Evolutionary conservation across 2,888 invertebrate genomes (phyloP), one percentile per base, ranked within the genome.

Genomic region (Cataglyphis livida): DNA sequence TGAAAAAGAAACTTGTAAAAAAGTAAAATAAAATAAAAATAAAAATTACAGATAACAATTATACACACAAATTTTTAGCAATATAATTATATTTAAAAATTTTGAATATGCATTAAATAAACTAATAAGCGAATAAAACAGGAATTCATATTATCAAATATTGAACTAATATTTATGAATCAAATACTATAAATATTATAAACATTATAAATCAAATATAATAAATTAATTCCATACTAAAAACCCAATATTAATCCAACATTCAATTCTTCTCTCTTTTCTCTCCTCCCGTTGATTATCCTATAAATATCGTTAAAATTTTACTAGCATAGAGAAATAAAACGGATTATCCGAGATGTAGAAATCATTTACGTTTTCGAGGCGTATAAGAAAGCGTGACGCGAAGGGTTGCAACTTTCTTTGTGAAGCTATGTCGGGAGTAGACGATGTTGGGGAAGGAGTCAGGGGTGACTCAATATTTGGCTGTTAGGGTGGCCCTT

Each of bases 381-480:
- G 41, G 44, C n/a, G 7, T 51, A n/a, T 71, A 71, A 71, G 71
- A 66, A 71, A 79, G 71, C 35, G 71, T 70, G 70, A 78, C 57
- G 21, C 38, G 15, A 38, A 68, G 78, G 57, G 44, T 44, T 44
- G 44, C 70, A 71, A 79, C 70, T 59, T 71, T 71, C 78, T 71
- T 71, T 71, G 59, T 79, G 57, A 18, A 35, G 41, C 32, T 59
- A 70, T n/a, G 78, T 68, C 70, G 78, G 18, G 32, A 32, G 41
- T 57, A 44, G 78, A 59, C 71, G 41, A 68, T 9, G 21, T 44
- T 21, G 44, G 21, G 59, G 57, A 9, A 12, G 59, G 28, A 54
- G 35, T 57, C 57, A 32, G 73, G 78, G 44, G 9, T 79, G 78
- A 71, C 71, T 79, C 78, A 44, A 79, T 79, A 48, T 71, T 79